phyloP scores from a whole-genome alignment of 2,113 vertebrate species.

The Accipiter cooperii region DNA sequence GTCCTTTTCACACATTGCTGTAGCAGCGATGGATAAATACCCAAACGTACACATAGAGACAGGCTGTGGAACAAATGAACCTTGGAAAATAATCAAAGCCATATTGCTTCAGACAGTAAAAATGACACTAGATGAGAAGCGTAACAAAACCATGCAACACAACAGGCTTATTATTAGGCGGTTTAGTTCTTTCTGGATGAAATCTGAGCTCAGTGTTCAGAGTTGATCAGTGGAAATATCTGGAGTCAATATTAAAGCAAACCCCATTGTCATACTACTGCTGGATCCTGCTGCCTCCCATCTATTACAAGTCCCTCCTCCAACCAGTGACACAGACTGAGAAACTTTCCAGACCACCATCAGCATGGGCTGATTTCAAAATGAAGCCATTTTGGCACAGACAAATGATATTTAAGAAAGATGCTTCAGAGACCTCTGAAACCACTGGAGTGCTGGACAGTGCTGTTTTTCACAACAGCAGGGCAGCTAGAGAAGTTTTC shows the following conservation, averaged over 20 bases:
- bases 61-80: slow-evolving; percentile 29
- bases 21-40: not conserved
- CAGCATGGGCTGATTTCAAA: not conserved
- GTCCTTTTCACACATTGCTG: not conserved
- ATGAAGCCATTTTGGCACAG: not conserved
- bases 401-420: not conserved
- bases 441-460: not conserved
- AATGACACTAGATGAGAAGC: not conserved
- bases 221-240: not conserved
- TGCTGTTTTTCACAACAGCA: not conserved
- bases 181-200: not conserved
- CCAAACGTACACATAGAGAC: not conserved
- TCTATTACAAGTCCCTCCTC: not conserved
- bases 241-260: not conserved
- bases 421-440: not conserved
- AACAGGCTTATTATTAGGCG: not conserved
- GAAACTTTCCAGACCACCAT: not conserved
- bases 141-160: not conserved
- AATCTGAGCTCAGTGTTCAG: not conserved
- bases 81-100: slow-evolving; percentile 5
- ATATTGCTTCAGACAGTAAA: slow-evolving; percentile 30
- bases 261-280: not conserved
- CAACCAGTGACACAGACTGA: not conserved
- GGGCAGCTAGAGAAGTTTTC: not conserved
- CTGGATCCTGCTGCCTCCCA: not conserved